Base-by-base conservation (phyloP, 2,888 invertebrate genomes). In the Crocallis elinguaria region DNA sequence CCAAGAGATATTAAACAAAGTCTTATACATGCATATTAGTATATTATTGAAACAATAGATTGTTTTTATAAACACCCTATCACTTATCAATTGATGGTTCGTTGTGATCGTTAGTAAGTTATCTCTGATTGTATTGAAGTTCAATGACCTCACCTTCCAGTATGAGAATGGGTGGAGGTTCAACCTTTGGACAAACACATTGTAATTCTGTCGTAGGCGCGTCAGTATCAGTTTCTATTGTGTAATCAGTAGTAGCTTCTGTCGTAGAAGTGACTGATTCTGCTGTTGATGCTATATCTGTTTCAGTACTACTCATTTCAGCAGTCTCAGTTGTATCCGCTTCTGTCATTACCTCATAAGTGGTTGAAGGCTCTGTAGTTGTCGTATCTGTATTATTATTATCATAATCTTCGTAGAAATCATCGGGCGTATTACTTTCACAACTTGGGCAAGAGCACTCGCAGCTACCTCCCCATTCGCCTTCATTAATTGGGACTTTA, bases 61-160 rank as follows among this genome's bases (percentile, higher is more conserved):
- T 53, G 60, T 67, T 71, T 59, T 56, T 63, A 67, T 30, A 64
- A 71, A 75, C 72, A 64, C 66, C 79, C 78, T 75, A 69, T 67
- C 57, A 66, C 79, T 77, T 75, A 70, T 67, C 57, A 60, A 49
- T 67, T 77, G 79, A 82, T 84, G 75, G 60, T 66, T 73, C 70
- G 72, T 73, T 67, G 76, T 86, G 86, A 79, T 68, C 57, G 82
- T 90, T 90, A 90, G 88, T 89, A 75, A 71, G 82, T 88, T 88
- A 87, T 79, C 71, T 67, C 71, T 73, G 72, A 75, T 78, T 67
- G 67, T 78, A 79, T 71, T 79, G 70, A 77, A 79, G 69, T 77
- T 78, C 71, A 75, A 73, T 78, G 71, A 84, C 89, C 93, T 93
- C 94, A 96, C 96, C 96, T 96, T 96, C 96, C 80, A 96, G 92